These are phyloP conservation scores for Eulimnadia texana DNA, from an alignment of 1,140 invertebrate species.

Conservation along the genomic window DNA sequence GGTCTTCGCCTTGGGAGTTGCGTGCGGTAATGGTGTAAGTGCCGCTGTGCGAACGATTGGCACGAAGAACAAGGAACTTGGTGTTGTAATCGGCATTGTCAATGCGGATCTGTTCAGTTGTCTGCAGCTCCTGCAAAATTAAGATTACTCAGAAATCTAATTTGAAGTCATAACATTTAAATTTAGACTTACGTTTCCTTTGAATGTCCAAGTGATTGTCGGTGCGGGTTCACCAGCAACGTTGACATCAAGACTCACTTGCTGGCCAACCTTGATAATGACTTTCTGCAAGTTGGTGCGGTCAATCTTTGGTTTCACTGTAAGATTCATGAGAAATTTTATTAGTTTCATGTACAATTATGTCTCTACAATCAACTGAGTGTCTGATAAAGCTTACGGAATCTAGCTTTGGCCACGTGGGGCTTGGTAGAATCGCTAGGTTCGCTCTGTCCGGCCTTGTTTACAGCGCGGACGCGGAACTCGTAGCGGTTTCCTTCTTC, in stretches of 20 bases:
- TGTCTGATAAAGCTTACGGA: too few species aligned
- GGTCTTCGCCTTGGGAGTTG: conserved; percentile 88
- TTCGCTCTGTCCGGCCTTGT: conserved; percentile 90
- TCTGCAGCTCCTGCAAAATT: conserved; percentile 37
- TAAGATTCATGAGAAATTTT: conserved; percentile 22
- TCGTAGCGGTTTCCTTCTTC: conserved; percentile 90
- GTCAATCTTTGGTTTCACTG: conserved; percentile 85
- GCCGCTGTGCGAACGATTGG: conserved; percentile 67
- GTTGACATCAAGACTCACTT: conserved; percentile 77
- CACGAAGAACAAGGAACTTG: conserved; percentile 69
- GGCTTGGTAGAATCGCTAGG: conserved; percentile 87
- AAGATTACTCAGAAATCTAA: conserved; percentile 10
- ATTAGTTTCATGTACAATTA: neutral
- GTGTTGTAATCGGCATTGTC: conserved; percentile 81
- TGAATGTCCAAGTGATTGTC: conserved; percentile 73
- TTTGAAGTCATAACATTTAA: neutral
- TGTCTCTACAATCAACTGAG: neutral
- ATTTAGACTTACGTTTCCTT: conserved; percentile 41
- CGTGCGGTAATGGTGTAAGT: conserved; percentile 82
- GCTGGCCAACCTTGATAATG: conserved; percentile 78
- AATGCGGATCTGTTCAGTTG: conserved; percentile 52
- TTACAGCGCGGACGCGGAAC: conserved; percentile 85
- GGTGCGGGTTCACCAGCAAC: conserved; percentile 89
- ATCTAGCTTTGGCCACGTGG: conserved; percentile 86
- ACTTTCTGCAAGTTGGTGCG: conserved; percentile 71